Percentiles rank a stretch among this genome's conserved stretches.
phyloP scores from a whole-genome alignment of 1,140 invertebrate species.

The Streblospio benedicti region DNA sequence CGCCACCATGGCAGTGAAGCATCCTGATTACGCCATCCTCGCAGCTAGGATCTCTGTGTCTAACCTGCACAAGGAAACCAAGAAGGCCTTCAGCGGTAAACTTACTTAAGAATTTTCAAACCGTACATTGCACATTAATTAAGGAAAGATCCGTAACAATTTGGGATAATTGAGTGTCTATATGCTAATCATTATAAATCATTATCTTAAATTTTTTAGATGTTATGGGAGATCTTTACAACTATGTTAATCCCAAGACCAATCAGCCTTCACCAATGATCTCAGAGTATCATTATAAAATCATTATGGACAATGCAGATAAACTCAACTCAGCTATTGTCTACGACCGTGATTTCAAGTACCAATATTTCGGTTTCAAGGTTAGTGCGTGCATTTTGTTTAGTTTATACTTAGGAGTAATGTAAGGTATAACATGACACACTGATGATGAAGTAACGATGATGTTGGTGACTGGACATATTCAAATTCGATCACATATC shows the following conservation, averaged over 20 bases:
- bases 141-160: too few species aligned
- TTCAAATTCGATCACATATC: too few species aligned
- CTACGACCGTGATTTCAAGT: conserved; percentile 93
- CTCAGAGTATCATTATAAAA: conserved; percentile 69
- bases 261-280: conserved; percentile 69
- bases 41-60: conserved; percentile 93
- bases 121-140: too few species aligned
- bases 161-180: too few species aligned
- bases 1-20: conserved; percentile 88
- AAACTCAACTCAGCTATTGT: conserved; percentile 90
- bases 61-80: conserved; percentile 88
- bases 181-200: too few species aligned
- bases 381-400: too few species aligned
- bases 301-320: conserved; percentile 78
- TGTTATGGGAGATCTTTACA: conserved; percentile 79
- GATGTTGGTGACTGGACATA: too few species aligned
- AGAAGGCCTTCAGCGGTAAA: conserved; percentile 48
- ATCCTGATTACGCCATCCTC: conserved; percentile 92
- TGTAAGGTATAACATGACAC: too few species aligned
- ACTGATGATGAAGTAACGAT: too few species aligned
- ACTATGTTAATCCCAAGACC: conserved; percentile 65
- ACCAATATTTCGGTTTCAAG: conserved; percentile 99
- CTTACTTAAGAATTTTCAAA: too few species aligned
- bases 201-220: too few species aligned
- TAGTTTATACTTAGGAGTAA: too few species aligned